Conservation (phyloP, 2,888 invertebrate species). For the Xestobium rufovillosum region DNA sequence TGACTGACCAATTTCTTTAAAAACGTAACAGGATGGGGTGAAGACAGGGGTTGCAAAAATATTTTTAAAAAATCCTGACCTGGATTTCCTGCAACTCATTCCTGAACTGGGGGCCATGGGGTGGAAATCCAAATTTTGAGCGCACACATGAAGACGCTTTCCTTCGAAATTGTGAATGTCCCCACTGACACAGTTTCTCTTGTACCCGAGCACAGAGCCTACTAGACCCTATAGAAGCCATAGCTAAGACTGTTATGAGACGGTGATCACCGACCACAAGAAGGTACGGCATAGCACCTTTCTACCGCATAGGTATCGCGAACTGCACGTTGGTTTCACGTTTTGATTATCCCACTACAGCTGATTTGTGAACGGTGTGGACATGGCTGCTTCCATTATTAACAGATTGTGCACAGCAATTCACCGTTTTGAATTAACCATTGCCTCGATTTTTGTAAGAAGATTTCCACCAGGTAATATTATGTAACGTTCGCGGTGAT, state of each 20-base stretch:
- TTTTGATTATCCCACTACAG: background rate
- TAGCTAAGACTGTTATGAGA: slow-evolving; percentile 68
- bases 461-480: slow-evolving; percentile 46
- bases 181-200: slow-evolving; percentile 75
- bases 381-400: slow-evolving; percentile 20
- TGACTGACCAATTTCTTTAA: too few species aligned
- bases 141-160: slow-evolving; percentile 54
- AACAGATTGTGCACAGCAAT: slow-evolving; percentile 17
- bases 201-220: slow-evolving; percentile 74
- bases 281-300: slow-evolving; percentile 28
- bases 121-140: slow-evolving; percentile 58
- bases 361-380: slow-evolving; percentile 16
- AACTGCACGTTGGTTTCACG: slow-evolving; percentile 9
- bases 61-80: slow-evolving; percentile 32
- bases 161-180: slow-evolving; percentile 57
- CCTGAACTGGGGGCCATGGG: slow-evolving; percentile 33
- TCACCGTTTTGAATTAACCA: slow-evolving; percentile 15
- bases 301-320: slow-evolving; percentile 4
- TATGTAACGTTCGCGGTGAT: too few species aligned
- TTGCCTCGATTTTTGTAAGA: slow-evolving; percentile 25
- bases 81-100: slow-evolving; percentile 42
- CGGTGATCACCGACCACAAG: slow-evolving; percentile 25
- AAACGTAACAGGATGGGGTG: too few species aligned
- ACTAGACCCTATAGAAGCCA: slow-evolving; percentile 78
- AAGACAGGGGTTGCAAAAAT: too few species aligned